Evolutionary conservation across 2,888 invertebrate genomes (phyloP), one percentile per base, ranked within the genome.

Genomic region (Agrochola circellaris): DNA sequence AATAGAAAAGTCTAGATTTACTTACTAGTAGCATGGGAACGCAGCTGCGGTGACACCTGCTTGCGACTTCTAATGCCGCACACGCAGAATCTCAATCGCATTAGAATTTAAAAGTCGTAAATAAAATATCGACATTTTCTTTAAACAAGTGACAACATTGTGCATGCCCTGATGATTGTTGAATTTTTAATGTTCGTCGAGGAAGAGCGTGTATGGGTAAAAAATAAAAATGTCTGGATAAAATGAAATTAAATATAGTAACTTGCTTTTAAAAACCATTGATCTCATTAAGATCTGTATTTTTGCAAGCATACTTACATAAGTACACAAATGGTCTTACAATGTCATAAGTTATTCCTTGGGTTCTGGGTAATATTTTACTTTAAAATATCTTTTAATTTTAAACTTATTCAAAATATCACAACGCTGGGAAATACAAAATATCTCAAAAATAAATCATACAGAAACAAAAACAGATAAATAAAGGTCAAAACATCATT

Each of bases 31-130:
- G 88, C 91, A 86, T 90, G 90, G 85, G 91, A 90, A 92, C 77
- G 93, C 95, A 95, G 94, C 94, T 95, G 95, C 89, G 62, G 70
- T 65, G 79, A 80, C 95, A 95, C 94, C 95, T 95, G 95, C 92
- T 87, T 77, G 72, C 81, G 75, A 85, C 82, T 91, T 92, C 92
- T 92, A 92, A 92, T 91, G 92, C 90, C 89, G 86, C 85, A 86
- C 84, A 83, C 82, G 86, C 87, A 88, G 90, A 90, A 89, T 91
- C 91, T 88, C 88, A 87, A 84, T 86, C 75, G 75, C 81, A 86
- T 88, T 85, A 89, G 81, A 82, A 86, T 86, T 82, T 80, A 82
- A 84, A 78, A 78, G 74, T 74, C 74, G 51, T 83, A 82, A 56
- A 56, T n/a, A 26, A n/a, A 81, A 83, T 75, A 69, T 75, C 51